Evolutionary conservation across 2,888 invertebrate genomes (phyloP), one percentile per base, ranked within the genome.

Genomic region (Cordylochernes scorpioides): DNA sequence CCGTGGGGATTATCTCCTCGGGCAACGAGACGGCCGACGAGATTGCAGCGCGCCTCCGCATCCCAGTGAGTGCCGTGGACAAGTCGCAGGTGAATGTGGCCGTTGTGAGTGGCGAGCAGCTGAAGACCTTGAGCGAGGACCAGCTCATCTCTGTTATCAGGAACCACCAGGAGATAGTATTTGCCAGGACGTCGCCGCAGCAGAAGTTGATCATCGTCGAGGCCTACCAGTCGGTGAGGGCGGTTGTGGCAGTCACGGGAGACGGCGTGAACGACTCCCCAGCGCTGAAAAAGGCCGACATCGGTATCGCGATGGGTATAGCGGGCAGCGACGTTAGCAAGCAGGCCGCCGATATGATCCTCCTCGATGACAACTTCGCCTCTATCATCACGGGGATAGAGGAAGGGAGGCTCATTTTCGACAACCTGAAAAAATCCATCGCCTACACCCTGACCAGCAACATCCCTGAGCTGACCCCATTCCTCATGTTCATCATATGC

Each of bases 401-500:
- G 21, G 24, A 26, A 29, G 33, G 33, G 29, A 33, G 16, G 2
- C 30, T 88, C 88, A n/a, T n/a, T n/a, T n/a, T n/a, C n/a, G n/a
- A n/a, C n/a, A n/a, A n/a, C n/a, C n/a, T n/a, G n/a, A n/a, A n/a
- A n/a, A n/a, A n/a, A n/a, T n/a, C n/a, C n/a, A n/a, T n/a, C n/a
- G n/a, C n/a, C n/a, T n/a, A n/a, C 61, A 84, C 84, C 38, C 60
- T 88, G 37, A 86, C 86, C 44, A 84, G 82, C 42, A 88, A 88
- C 62, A 86, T 88, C 59, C 88, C 88, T 44, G 86, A 88, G 62
- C 86, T 88, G 52, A 78, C 84, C 31, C 88, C 88, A 38, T 88
- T 88, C 70, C 67, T 88, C 54, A 72, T 84, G 45, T 88, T 86
- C 61, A 86, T 88, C 60, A 65, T 84, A 25, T 71, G 77, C 57